Base-by-base conservation (phyloP, 2,113 vertebrate species). In the Scytalopus superciliaris region DNA sequence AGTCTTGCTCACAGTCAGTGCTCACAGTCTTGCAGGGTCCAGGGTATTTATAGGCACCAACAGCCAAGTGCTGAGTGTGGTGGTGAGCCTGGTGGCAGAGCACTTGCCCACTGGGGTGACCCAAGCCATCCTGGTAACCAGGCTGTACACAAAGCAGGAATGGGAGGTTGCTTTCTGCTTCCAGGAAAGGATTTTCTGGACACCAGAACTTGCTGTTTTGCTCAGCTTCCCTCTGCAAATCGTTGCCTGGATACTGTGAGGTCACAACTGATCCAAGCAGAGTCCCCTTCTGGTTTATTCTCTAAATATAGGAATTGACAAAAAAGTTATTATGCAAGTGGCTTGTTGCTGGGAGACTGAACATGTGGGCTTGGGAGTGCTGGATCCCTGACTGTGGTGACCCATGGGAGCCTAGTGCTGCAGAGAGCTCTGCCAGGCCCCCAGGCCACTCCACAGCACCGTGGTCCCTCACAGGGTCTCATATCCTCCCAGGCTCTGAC, bases 161-260 rank as follows among this genome's bases (percentile, higher is more conserved):
- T 0, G 9, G 1, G 12, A 60, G 62, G 44, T 24, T 28, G 56
- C 39, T 63, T 19, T 13, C n/a, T 3, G 1, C 52, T 70, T 35
- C 52, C 33, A 39, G 60, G 63, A 68, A 68, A 44, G 19, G 50
- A 23, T 91, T 82, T 89, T 89, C 83, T 78, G 74, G 87, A 64
- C 22, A 5, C 37, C 24, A 52, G 49, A 72, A 73, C 2, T 3
- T 16, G 4, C 25, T 64, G 0, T 45, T 87, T 94, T 75, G 52
- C 83, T 79, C 12, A 1, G 72, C 73, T 87, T 96, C 39, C 17
- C 37, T 84, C 56, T 90, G 76, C 52, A 89, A 39, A 47, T 53
- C 0, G 78, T 96, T 96, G 94, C 94, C 55, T 93, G 90, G 91
- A 93, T 91, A 96, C 91, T 85, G 23, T 93, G 87, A 96, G 95